A percentile compares a stretch with the other conserved stretches of the same genome.
Conservation (phyloP, 1,140 invertebrate genomes). For the Drosophila varians region DNA sequence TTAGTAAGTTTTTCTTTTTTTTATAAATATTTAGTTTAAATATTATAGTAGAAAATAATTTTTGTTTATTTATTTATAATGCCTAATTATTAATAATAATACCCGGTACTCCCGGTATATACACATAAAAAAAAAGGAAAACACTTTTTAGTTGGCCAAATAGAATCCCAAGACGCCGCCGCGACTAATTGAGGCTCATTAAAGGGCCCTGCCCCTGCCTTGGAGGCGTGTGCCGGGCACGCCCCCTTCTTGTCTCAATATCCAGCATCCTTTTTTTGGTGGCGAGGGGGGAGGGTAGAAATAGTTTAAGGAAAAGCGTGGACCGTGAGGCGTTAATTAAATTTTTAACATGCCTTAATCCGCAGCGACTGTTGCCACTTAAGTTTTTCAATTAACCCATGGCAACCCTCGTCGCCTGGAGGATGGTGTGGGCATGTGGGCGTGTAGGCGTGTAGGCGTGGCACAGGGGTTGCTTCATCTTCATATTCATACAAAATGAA, state of each 20-base stretch:
- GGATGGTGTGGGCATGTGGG: neutral
- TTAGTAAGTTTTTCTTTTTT: too few species aligned
- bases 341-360: slow-evolving; percentile 78
- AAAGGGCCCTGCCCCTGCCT: neutral
- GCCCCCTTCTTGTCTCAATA: slow-evolving; percentile 19
- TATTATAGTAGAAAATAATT: too few species aligned
- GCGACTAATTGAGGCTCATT: slow-evolving; percentile 18
- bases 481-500: slow-evolving; percentile 81
- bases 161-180: neutral
- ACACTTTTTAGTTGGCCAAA: neutral
- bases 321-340: slow-evolving; percentile 71
- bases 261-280: too few species aligned
- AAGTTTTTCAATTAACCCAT: slow-evolving; percentile 80
- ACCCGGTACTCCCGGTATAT: too few species aligned
- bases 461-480: slow-evolving; percentile 41
- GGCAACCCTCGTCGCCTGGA: slow-evolving; percentile 34
- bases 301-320: slow-evolving; percentile 48
- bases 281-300: slow-evolving; percentile 17
- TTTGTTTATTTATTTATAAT: too few species aligned
- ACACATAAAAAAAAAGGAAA: neutral
- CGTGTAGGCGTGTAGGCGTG: neutral
- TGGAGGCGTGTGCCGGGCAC: slow-evolving; percentile 5
- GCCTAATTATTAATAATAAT: too few species aligned
- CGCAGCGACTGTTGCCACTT: slow-evolving; percentile 76
- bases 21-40: too few species aligned